Evolutionary conservation across 2,113 vertebrate species (phyloP).

Genomic region (Lepisosteus oculatus): DNA sequence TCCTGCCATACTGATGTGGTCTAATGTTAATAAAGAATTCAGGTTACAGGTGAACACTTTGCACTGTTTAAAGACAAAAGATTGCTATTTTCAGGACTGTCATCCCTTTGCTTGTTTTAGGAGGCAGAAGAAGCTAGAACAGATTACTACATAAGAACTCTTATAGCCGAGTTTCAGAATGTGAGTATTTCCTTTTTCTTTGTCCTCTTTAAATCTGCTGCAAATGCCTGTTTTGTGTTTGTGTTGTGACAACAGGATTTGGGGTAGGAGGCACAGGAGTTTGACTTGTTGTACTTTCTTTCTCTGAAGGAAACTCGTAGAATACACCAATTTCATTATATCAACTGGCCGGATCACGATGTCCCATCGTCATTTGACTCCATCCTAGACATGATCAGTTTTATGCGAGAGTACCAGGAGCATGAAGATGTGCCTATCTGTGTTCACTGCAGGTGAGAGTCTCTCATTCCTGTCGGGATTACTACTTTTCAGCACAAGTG

Average conservation of each 20-base stretch:
- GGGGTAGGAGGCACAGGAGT: neutral
- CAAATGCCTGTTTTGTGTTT: neutral
- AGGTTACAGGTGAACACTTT: too few relatives aligned
- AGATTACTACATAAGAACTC: conserved; percentile 89
- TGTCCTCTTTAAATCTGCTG: neutral
- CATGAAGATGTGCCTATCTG: conserved; percentile 94
- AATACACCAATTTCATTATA: conserved; percentile 94
- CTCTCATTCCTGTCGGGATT: neutral
- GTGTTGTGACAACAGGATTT: too few relatives aligned
- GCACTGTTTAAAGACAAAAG: too few relatives aligned
- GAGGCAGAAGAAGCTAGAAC: conserved; percentile 88
- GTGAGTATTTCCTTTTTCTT: conserved; percentile 68
- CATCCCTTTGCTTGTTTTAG: conserved; percentile 55
- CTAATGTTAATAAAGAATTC: too few relatives aligned
- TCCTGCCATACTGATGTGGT: too few relatives aligned
- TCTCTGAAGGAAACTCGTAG: conserved; percentile 79
- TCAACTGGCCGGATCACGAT: conserved; percentile 98
- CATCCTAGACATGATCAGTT: conserved; percentile 95
- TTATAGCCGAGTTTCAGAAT: conserved; percentile 84
- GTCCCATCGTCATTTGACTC: conserved; percentile 97
- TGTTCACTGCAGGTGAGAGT: conserved; percentile 88
- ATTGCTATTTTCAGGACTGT: too few relatives aligned
- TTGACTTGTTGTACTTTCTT: neutral
- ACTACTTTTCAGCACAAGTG: neutral
- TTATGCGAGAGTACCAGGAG: conserved; percentile 94